Base-by-base conservation (phyloP, 2,797 vertebrate genomes). In the Rhinoraja longicauda region DNA sequence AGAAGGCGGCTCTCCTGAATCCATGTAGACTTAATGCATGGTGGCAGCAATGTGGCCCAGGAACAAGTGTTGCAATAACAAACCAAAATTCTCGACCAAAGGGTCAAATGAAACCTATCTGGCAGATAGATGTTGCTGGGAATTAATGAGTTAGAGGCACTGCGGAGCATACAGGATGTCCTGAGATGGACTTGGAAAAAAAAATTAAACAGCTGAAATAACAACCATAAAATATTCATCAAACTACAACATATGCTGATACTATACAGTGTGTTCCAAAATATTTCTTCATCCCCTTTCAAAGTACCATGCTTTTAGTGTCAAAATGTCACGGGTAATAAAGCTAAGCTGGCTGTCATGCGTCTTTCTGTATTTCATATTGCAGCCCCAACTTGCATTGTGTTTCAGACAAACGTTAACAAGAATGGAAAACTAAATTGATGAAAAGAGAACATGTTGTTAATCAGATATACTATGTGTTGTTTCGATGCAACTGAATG, bases 201-300 rank as follows among this genome's bases (percentile, higher is more conserved):
- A 67, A 88, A 88, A 67, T 88, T 88, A 88, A 88, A 15, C 17
- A 21, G n/a, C 62, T 88, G 84, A 88, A 88, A 12, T 64, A 62
- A 67, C 84, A 88, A 67, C 88, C 17, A 67, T 88, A 88, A 88
- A 88, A 88, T 64, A 67, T 88, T 88, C 84, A 88, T 39, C 62
- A n/a, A n/a, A 86, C 45, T 32, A 32, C 59, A 36, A 9, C n/a
- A 10, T n/a, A 59, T 26, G n/a, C 53, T 6, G 26, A 81, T 84
- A 57, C 53, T 59, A 15, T 81, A 26, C 17, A 21, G 17, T 32
- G 88, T 19, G 13, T 67, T 88, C 84, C 57, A 86, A 86, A 86
- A n/a, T 86, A 86, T 86, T 86, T 62, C 57, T 86, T n/a, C 13
- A 15, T 62, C 62, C 62, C 17, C 19, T 36, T 88, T 67, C 59